These are phyloP conservation scores for Lepidotrigona ventralis DNA, from an alignment of 1,140 invertebrate species.

Conservation along the genomic window DNA sequence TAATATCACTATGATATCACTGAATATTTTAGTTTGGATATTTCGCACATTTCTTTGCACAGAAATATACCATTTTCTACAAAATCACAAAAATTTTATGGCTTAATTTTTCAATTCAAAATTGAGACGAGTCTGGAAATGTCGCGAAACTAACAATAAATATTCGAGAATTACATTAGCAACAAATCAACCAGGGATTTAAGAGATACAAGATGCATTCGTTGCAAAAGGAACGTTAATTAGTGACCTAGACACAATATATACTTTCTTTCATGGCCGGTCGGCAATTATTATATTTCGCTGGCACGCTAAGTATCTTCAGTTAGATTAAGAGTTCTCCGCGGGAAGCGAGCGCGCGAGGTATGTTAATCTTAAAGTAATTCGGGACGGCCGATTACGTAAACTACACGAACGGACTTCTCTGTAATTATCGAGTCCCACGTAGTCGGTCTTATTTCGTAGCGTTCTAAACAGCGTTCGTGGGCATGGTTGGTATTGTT, in stretches of 20 bases:
- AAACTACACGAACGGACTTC: slow-evolving; percentile 28
- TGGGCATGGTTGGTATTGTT: slow-evolving; percentile 51
- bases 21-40: background rate
- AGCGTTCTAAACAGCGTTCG: slow-evolving; percentile 44
- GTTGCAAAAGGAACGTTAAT: slow-evolving; percentile 26
- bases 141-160: too few species aligned
- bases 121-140: background rate
- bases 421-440: slow-evolving; percentile 57
- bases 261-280: background rate
- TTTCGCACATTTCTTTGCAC: background rate
- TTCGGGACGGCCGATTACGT: slow-evolving; percentile 36
- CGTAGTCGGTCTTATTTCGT: slow-evolving; percentile 45
- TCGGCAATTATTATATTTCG: slow-evolving; percentile 12
- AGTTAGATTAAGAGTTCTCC: slow-evolving; percentile 14
- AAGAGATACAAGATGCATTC: slow-evolving; percentile 6
- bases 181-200: background rate
- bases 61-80: background rate
- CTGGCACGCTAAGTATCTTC: slow-evolving; percentile 22
- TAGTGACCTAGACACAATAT: background rate
- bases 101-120: background rate
- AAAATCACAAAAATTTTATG: background rate
- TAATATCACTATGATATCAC: too few species aligned
- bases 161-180: slow-evolving; percentile 1
- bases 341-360: background rate
- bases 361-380: slow-evolving; percentile 43